A percentile compares a stretch with the other conserved stretches of the same genome.
Evolutionary conservation across 2,113 vertebrate species (phyloP).

Genomic region (Plecturocebus donacophilus): DNA sequence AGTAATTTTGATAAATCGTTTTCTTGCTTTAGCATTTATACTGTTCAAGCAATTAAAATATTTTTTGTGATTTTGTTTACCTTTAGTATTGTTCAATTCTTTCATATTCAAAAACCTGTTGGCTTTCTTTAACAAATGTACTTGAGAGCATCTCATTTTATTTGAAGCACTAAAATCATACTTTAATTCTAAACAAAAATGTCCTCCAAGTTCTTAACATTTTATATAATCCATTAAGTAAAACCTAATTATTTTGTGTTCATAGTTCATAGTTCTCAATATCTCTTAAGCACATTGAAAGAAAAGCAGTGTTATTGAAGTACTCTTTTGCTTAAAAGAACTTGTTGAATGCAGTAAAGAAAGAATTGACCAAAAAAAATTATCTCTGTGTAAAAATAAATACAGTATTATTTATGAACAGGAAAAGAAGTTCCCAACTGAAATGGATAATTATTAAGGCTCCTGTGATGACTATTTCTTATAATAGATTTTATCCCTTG

Average conservation of each 20-base stretch:
- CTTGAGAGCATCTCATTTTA: not conserved
- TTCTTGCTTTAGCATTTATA: not conserved
- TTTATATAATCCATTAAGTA: conserved; percentile 28
- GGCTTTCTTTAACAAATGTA: not conserved
- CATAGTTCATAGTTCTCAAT: not conserved
- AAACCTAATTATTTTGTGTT: not conserved
- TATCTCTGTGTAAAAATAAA: not conserved
- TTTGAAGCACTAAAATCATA: conserved; percentile 10
- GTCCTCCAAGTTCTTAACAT: not conserved
- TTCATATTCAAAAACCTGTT: not conserved
- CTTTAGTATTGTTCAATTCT: not conserved
- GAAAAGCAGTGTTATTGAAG: not conserved
- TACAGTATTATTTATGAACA: not conserved
- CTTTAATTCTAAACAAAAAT: conserved; percentile 6
- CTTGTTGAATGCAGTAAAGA: not conserved
- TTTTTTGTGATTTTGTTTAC: conserved; percentile 14
- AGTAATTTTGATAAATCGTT: not conserved
- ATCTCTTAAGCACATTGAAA: not conserved
- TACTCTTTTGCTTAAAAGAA: not conserved
- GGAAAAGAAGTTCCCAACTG: not conserved
- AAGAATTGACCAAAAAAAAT: not conserved
- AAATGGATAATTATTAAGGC: not conserved
- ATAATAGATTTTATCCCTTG: not conserved
- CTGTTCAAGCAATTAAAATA: not conserved
- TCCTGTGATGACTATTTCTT: not conserved